Evolutionary conservation across 2,797 vertebrate species (phyloP).

Genomic region (Epinephelus coioides): DNA sequence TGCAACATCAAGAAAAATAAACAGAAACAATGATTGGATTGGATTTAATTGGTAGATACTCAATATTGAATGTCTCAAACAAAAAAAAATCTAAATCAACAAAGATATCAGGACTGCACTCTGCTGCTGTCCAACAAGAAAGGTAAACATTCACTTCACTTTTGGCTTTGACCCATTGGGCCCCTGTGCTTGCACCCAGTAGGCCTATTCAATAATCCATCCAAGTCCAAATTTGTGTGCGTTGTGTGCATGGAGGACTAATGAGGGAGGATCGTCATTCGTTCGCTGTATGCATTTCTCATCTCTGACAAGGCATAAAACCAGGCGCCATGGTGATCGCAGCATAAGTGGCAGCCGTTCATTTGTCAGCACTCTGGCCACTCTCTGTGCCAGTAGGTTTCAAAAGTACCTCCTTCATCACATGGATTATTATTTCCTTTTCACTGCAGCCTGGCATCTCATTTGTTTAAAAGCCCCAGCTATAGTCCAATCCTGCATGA

Average conservation of each 20-base stretch:
- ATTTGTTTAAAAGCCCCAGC: conserved; percentile 51
- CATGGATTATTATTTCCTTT: conserved; percentile 58
- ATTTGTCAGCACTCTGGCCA: conserved; percentile 64
- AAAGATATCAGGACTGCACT: neutral
- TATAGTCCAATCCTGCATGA: conserved; percentile 38
- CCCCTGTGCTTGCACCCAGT: neutral
- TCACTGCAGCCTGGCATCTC: conserved; percentile 50
- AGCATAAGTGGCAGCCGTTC: conserved; percentile 10
- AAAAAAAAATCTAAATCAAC: neutral
- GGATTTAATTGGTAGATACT: neutral
- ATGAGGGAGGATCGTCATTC: conserved; percentile 57
- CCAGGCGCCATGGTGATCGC: neutral
- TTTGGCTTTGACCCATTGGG: neutral
- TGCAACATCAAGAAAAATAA: neutral
- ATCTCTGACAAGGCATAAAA: conserved; percentile 64
- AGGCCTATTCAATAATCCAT: neutral
- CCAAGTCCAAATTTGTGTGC: neutral
- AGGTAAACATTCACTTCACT: neutral
- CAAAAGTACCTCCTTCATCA: conserved; percentile 69
- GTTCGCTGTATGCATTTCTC: conserved; percentile 52
- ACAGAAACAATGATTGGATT: neutral
- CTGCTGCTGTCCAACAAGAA: neutral
- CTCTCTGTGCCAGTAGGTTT: conserved; percentile 35
- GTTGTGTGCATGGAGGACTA: conserved; percentile 28
- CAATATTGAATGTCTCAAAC: neutral